Evolutionary conservation across 2,113 vertebrate species (phyloP).

Genomic region (Jaculus jaculus): DNA sequence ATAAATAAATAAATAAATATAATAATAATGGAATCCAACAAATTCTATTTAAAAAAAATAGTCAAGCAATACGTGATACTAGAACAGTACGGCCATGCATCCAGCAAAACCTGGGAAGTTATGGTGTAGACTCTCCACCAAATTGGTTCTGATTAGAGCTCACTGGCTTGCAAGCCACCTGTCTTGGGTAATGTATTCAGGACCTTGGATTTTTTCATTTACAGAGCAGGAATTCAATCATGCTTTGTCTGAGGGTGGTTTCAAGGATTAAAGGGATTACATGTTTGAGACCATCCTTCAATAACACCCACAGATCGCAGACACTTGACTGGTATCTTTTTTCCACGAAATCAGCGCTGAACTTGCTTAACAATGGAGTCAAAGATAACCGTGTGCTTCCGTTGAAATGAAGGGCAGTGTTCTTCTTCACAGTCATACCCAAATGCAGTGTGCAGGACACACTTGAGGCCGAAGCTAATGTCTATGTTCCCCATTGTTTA

Average conservation of each 20-base stretch:
- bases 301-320: not conserved
- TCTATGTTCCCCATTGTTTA: not conserved
- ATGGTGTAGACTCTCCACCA: not conserved
- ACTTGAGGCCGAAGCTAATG: not conserved
- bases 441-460: not conserved
- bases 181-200: not conserved
- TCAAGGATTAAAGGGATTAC: constrained; percentile 34
- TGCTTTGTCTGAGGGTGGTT: not conserved
- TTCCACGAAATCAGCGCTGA: not conserved
- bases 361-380: not conserved
- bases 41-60: not conserved
- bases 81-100: not conserved
- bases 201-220: not conserved
- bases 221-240: not conserved
- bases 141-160: not conserved
- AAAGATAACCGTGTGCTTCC: too few relatives aligned
- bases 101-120: not conserved
- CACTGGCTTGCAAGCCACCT: not conserved
- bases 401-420: not conserved
- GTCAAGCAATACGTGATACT: too few relatives aligned
- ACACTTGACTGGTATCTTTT: not conserved
- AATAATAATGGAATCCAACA: constrained; percentile 16
- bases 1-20: too few relatives aligned
- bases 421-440: not conserved
- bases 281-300: constrained; percentile 40